Percentiles rank a stretch among this genome's conserved stretches.
Conservation (phyloP, 2,797 vertebrate genomes). For the Muscicapa comitata region DNA sequence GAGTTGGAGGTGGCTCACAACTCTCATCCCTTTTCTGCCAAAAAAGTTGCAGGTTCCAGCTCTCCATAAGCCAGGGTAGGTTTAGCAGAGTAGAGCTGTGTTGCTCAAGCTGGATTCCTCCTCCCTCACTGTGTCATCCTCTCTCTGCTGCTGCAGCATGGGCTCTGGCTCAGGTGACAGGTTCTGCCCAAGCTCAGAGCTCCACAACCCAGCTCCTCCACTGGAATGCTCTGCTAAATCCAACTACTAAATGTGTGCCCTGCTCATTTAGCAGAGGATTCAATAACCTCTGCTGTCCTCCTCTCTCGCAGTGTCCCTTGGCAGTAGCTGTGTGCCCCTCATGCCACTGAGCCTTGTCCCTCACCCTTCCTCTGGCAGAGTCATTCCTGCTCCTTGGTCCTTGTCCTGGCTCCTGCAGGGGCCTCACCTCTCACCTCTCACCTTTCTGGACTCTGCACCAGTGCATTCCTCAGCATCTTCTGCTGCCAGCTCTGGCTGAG, state of each 20-base stretch:
- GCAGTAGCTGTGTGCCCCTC: background rate
- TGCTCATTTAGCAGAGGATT: background rate
- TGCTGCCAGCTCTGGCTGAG: background rate
- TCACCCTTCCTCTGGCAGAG: background rate
- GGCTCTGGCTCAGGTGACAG: background rate
- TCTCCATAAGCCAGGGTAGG: background rate
- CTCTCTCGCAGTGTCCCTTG: background rate
- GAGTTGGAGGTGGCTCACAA: background rate
- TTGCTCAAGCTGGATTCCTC: background rate
- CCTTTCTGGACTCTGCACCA: background rate
- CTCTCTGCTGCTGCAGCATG: background rate
- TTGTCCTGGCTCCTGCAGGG: background rate
- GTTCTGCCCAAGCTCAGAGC: background rate
- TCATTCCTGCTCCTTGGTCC: background rate
- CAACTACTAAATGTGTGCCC: background rate
- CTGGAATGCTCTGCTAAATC: background rate
- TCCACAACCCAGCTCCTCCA: background rate
- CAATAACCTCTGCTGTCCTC: rapidly evolving
- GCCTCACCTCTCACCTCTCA: background rate
- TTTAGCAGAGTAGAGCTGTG: background rate
- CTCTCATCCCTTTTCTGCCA: background rate
- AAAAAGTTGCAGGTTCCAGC: background rate
- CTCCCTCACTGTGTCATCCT: background rate
- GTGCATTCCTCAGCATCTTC: background rate
- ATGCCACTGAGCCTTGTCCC: background rate